phyloP scores from a whole-genome alignment of 2,113 vertebrate genomes.

The Erinaceus europaeus region DNA sequence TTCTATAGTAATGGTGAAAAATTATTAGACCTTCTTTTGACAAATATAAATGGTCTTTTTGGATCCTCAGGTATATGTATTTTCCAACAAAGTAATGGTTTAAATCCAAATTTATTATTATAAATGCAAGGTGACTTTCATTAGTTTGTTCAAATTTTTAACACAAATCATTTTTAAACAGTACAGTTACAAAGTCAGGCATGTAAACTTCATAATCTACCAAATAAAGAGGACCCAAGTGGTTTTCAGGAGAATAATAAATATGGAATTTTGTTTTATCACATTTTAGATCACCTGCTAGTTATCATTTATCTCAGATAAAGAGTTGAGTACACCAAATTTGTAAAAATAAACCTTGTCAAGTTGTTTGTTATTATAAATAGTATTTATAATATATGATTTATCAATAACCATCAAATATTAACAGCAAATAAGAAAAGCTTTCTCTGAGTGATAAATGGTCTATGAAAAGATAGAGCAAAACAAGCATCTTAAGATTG shows the following conservation, averaged over 20 bases:
- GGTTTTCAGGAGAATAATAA: not conserved
- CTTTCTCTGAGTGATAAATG: not conserved
- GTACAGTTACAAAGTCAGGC: not conserved
- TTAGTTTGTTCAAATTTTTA: not conserved
- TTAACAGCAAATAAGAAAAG: constrained; percentile 14
- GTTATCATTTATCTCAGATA: not conserved
- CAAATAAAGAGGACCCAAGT: not conserved
- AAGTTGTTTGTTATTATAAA: constrained; percentile 18
- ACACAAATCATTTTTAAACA: too few species aligned
- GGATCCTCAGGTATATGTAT: not conserved
- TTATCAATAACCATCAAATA: not conserved
- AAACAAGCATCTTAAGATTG: not conserved
- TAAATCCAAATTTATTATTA: not conserved
- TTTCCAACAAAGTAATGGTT: not conserved
- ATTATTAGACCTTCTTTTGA: not conserved
- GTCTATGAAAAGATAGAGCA: not conserved
- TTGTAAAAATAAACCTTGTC: not conserved
- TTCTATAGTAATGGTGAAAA: not conserved
- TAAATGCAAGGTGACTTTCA: not conserved
- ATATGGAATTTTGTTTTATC: not conserved
- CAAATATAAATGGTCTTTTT: not conserved
- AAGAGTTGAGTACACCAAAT: not conserved
- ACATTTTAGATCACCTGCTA: too few species aligned
- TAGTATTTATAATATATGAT: constrained; percentile 15
- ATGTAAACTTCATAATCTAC: not conserved